Evolutionary conservation across 2,797 vertebrate genomes (phyloP).

Genomic region (Coregonus suidteri): DNA sequence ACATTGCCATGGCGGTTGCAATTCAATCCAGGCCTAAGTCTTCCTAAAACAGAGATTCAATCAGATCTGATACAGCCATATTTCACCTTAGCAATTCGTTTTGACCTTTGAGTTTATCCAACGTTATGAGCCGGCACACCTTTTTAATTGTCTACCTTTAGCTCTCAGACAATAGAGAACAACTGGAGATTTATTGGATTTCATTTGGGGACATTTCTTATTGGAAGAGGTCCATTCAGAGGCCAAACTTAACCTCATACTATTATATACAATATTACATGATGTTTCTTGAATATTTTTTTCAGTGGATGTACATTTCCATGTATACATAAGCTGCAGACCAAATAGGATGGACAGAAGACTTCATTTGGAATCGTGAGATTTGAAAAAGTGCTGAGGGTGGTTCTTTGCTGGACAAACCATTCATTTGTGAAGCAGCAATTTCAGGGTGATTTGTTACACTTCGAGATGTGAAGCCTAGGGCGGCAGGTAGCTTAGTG

Average conservation of each 20-base stretch:
- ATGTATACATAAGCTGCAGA: not conserved
- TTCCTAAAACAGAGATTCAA: too few species aligned
- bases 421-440: not conserved
- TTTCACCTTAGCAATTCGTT: not conserved
- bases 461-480: not conserved
- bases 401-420: not conserved
- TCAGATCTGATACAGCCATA: not conserved
- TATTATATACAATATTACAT: not conserved
- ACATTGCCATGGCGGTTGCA: too few species aligned
- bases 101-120: not conserved
- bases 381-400: not conserved
- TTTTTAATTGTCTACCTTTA: not conserved
- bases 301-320: not conserved
- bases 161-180: not conserved
- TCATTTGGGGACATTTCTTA: not conserved
- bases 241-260: too few species aligned
- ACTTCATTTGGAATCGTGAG: not conserved
- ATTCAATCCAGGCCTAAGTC: too few species aligned
- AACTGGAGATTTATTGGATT: not conserved
- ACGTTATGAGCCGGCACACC: not conserved
- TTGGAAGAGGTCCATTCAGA: too few species aligned
- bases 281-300: not conserved
- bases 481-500: too few species aligned
- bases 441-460: not conserved
- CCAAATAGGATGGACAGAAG: not conserved